Percentiles rank a stretch among this genome's conserved stretches.
Evolutionary conservation across 1,140 invertebrate genomes (phyloP).

Genomic region (Pollicipes pollicipes): DNA sequence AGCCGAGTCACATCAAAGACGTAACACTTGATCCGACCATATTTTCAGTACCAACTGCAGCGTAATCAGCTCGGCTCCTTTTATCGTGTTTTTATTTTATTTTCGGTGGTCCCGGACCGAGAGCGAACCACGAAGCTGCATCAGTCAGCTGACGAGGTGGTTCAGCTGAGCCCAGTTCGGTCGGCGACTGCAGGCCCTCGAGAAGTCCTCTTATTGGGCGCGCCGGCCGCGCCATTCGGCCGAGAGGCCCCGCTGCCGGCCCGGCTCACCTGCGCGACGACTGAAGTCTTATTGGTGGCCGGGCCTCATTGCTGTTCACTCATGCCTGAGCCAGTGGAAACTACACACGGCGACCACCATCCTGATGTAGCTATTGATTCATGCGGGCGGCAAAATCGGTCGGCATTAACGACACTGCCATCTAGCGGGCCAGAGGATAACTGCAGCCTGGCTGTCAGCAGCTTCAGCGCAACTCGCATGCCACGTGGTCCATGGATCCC

Average conservation of each 20-base stretch:
- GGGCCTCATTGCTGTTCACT: background rate
- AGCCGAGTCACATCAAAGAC: too few relatives aligned
- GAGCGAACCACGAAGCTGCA: too few relatives aligned
- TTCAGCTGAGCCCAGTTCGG: background rate
- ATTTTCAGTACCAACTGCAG: too few relatives aligned
- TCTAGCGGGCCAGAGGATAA: background rate
- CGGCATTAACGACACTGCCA: too few relatives aligned
- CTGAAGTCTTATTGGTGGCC: background rate
- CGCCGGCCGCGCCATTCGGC: background rate
- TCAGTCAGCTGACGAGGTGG: too few relatives aligned
- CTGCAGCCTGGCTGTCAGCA: background rate
- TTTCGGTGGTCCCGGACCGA: too few relatives aligned
- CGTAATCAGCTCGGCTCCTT: too few relatives aligned
- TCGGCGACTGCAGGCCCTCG: background rate
- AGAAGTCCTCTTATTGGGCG: too few relatives aligned
- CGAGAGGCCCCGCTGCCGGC: background rate
- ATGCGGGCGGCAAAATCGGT: background rate
- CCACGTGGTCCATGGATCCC: too few relatives aligned
- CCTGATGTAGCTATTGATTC: background rate
- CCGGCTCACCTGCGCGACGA: background rate
- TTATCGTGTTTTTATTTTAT: too few relatives aligned
- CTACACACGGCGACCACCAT: background rate
- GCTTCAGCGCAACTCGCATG: too few relatives aligned
- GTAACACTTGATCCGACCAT: too few relatives aligned
- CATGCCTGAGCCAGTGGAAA: background rate